Evolutionary conservation across 2,888 invertebrate species (phyloP), one percentile per base, ranked within the genome.

Genomic region (Euphydryas editha): DNA sequence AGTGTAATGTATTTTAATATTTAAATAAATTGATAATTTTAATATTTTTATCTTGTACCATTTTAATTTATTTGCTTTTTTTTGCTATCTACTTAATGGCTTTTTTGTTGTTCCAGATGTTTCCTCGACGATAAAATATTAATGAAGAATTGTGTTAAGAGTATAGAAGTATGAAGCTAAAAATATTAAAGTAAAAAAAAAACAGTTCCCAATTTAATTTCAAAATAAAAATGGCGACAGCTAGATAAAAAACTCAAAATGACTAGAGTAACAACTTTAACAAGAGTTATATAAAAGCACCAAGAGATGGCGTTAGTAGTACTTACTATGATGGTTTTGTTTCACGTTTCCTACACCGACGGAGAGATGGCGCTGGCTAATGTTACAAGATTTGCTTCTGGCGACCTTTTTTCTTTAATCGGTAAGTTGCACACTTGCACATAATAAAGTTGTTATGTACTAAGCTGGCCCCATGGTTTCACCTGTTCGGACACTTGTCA

Each of bases 371-470:
- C 88, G 81, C 76, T 93, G 37, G 85, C 86, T 30, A 93, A 93
- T 68, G 86, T 95, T 58, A 95, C 94, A 10, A 89, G 95, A 74
- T 92, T 93, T 70, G 93, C 94, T 59, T 90, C 88, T 66, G 95
- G 95, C 15, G 95, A 95, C 82, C 83, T 94, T 59, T 95, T 95
- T 78, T 88, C 93, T 42, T 84, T 94, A 54, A 81, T 90, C 75
- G 94, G 94, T 94, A 74, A 85, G 86, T 66, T 30, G 8, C n/a
- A n/a, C n/a, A n/a, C n/a, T n/a, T n/a, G n/a, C n/a, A n/a, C n/a
- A n/a, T n/a, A n/a, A n/a, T n/a, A n/a, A n/a, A n/a, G n/a, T n/a
- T n/a, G n/a, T n/a, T n/a, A n/a, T n/a, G n/a, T n/a, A n/a, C n/a
- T n/a, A n/a, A n/a, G n/a, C n/a, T n/a, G n/a, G n/a, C n/a, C n/a